A percentile compares a stretch with the other conserved stretches of the same genome.
Evolutionary conservation across 2,797 vertebrate species (phyloP).

Genomic region (Perodicticus potto): DNA sequence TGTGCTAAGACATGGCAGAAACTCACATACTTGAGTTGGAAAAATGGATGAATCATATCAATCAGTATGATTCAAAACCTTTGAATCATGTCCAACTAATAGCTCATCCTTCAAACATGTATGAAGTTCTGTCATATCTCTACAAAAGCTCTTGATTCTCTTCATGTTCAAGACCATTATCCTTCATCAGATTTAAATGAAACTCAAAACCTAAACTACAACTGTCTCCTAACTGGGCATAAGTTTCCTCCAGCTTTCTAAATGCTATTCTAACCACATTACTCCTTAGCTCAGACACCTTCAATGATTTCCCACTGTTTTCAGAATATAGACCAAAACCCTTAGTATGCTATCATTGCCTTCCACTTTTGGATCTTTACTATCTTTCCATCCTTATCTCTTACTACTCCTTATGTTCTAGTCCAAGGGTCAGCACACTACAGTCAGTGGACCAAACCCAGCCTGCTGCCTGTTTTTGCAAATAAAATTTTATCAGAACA

Average conservation of each 20-base stretch:
- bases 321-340: background rate
- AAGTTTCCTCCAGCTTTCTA: background rate
- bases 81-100: constrained; percentile 21
- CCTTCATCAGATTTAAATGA: constrained; percentile 41
- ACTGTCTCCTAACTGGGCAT: background rate
- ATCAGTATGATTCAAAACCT: constrained; percentile 15
- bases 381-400: background rate
- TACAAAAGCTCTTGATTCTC: constrained; percentile 54
- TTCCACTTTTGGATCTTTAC: background rate
- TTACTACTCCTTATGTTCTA: constrained; percentile 9
- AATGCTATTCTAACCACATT: background rate
- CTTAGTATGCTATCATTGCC: background rate
- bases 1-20: background rate
- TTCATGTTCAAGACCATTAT: background rate
- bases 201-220: constrained; percentile 8
- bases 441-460: background rate
- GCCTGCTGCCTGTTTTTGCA: background rate
- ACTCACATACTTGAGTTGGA: background rate
- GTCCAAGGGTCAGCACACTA: background rate
- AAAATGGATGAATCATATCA: constrained; percentile 51
- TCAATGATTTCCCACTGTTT: background rate
- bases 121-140: background rate
- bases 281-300: background rate
- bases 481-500: constrained; percentile 53
- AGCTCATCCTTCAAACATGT: constrained; percentile 19